Conservation (phyloP, 2,797 vertebrate species). For the Chromis chromis region DNA sequence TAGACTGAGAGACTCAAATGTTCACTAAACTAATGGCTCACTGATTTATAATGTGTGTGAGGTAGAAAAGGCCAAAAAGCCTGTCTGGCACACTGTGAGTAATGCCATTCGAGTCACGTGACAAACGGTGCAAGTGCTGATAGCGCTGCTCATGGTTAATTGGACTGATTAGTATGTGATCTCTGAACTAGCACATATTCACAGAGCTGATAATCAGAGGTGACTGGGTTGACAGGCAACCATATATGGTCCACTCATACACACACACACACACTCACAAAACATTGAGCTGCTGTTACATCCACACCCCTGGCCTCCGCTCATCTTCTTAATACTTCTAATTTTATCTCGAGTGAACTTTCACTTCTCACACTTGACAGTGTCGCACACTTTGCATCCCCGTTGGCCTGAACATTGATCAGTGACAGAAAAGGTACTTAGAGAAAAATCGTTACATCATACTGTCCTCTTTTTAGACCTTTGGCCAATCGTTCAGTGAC, state of each 20-base stretch:
- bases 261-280: background rate
- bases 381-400: conserved; percentile 13
- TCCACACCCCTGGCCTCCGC: conserved; percentile 11
- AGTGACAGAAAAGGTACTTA: conserved; percentile 20
- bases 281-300: too few relatives aligned
- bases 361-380: conserved; percentile 25
- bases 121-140: conserved; percentile 16
- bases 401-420: conserved; percentile 62
- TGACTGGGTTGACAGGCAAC: conserved; percentile 41
- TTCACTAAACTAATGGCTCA: background rate
- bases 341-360: conserved; percentile 62
- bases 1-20: background rate
- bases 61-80: background rate
- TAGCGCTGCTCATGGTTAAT: conserved; percentile 10
- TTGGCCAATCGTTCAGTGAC: conserved; percentile 36
- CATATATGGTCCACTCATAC: conserved; percentile 4
- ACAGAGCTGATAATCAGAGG: conserved; percentile 45
- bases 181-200: conserved; percentile 44
- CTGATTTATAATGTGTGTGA: conserved; percentile 1
- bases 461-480: conserved; percentile 39
- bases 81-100: background rate
- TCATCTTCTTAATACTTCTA: conserved; percentile 39
- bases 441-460: conserved; percentile 40
- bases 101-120: background rate
- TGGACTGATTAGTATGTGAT: conserved; percentile 36